Evolutionary conservation across 2,888 invertebrate species (phyloP).

Genomic region (Seladonia tumulorum): DNA sequence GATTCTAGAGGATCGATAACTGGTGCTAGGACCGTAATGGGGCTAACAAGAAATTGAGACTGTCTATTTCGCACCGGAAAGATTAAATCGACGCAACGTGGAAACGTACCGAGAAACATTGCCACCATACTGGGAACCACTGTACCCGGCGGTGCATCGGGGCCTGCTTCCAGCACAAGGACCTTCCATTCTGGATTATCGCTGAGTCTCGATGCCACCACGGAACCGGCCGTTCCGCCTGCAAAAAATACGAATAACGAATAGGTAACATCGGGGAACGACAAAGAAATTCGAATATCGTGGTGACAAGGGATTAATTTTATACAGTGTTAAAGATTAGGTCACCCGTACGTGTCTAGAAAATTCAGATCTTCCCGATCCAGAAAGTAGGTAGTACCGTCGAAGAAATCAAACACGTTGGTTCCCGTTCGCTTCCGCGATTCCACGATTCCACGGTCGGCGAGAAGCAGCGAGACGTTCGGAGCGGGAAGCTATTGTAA

Average conservation of each 20-base stretch:
- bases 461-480: not conserved
- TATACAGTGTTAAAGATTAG: not conserved
- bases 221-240: slow-evolving; percentile 88
- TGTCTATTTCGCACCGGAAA: not conserved
- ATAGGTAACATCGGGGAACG: too few species aligned
- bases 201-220: slow-evolving; percentile 88
- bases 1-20: not conserved
- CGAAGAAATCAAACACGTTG: not conserved
- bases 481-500: not conserved
- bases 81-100: not conserved
- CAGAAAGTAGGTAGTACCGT: not conserved
- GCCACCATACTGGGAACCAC: slow-evolving; percentile 89
- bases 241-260: not conserved
- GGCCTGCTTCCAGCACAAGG: slow-evolving; percentile 90
- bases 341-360: not conserved
- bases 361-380: not conserved
- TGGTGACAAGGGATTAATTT: too few species aligned
- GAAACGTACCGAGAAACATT: slow-evolving; percentile 86
- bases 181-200: slow-evolving; percentile 89
- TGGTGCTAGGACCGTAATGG: not conserved
- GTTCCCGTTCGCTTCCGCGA: not conserved
- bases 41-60: not conserved
- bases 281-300: too few species aligned
- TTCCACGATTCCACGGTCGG: not conserved
- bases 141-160: slow-evolving; percentile 88